Evolutionary conservation across 2,888 invertebrate genomes (phyloP).

Genomic region (Limnephilus lunatus): DNA sequence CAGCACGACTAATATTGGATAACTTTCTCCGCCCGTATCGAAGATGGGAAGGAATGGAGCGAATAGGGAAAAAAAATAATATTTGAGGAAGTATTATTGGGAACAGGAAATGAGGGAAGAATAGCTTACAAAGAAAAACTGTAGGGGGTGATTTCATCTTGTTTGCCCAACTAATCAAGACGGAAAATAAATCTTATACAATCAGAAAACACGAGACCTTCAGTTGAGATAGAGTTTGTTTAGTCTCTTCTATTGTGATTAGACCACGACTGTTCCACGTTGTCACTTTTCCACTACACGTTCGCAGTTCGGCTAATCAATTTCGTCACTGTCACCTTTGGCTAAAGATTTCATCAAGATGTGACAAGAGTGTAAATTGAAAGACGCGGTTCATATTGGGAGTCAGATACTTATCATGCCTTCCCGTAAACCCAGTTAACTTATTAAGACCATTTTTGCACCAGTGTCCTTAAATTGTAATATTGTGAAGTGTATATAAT

Average conservation of each 20-base stretch:
- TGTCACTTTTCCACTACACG: background rate
- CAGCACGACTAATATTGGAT: background rate
- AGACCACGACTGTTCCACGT: background rate
- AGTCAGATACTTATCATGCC: background rate
- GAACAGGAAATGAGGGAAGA: slow-evolving; percentile 17
- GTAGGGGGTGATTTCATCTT: background rate
- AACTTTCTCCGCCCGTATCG: background rate
- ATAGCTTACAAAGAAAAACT: slow-evolving; percentile 1
- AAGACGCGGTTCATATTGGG: background rate
- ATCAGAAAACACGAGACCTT: background rate
- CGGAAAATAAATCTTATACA: background rate
- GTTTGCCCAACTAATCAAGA: background rate
- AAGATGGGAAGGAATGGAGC: background rate
- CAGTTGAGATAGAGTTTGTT: background rate
- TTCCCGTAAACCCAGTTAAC: no score
- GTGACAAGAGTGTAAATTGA: background rate
- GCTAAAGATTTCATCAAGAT: background rate
- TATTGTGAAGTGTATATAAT: no score
- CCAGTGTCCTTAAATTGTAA: no score
- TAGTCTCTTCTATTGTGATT: background rate
- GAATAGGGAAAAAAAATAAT: background rate
- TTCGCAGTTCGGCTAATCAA: background rate
- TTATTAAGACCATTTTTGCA: no score
- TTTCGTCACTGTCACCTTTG: background rate
- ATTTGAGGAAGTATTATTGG: background rate